Evolutionary conservation across 2,113 vertebrate genomes (phyloP), one percentile per base, ranked within the genome.

Genomic region (Condylura cristata): DNA sequence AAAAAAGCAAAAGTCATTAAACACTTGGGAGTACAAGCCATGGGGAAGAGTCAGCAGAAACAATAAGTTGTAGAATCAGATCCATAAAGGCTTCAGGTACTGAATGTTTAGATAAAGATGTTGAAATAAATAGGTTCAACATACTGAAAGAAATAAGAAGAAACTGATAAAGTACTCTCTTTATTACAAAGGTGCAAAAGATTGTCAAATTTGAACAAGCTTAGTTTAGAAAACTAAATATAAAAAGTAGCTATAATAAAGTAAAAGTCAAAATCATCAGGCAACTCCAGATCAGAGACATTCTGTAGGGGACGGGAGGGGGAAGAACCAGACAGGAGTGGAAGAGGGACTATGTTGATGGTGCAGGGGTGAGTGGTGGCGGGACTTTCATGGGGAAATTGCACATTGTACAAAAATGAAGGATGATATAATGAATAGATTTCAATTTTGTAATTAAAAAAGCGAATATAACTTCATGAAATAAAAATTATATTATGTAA

Each of bases 381-480:
- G n/a, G n/a, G n/a, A n/a, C n/a, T n/a, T n/a, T n/a, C n/a, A n/a
- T n/a, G n/a, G n/a, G n/a, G n/a, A n/a, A n/a, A n/a, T n/a, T n/a
- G n/a, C n/a, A n/a, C n/a, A n/a, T n/a, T n/a, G n/a, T n/a, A n/a
- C n/a, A n/a, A n/a, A n/a, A n/a, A n/a, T n/a, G n/a, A n/a, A n/a
- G n/a, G n/a, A n/a, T n/a, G n/a, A n/a, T n/a, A n/a, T n/a, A n/a
- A n/a, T n/a, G n/a, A n/a, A n/a, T n/a, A n/a, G n/a, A n/a, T n/a
- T n/a, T n/a, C n/a, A n/a, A n/a, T n/a, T n/a, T n/a, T n/a, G n/a
- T n/a, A n/a, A n/a, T n/a, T n/a, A n/a, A n/a, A n/a, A n/a, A n/a
- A n/a, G n/a, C n/a, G n/a, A n/a, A n/a, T n/a, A 66, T 37, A 95
- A 88, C 12, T 37, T 74, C 22, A 70, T 81, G 41, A 74, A 81